A percentile compares a stretch with the other conserved stretches of the same genome.
phyloP scores from a whole-genome alignment of 2,888 invertebrate genomes.

The Leptopilina drosophilae region DNA sequence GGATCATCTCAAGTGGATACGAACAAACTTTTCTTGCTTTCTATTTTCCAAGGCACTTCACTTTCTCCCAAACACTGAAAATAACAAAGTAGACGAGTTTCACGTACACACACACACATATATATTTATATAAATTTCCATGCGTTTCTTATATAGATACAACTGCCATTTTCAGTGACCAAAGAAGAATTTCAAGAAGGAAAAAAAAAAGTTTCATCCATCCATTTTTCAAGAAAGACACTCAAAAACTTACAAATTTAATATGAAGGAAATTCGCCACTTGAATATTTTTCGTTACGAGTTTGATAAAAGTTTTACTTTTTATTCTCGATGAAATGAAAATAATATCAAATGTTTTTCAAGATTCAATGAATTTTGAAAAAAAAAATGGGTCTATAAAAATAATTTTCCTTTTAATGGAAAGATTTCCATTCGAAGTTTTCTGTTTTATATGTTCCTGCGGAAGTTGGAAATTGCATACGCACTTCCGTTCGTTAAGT shows the following conservation, averaged over 20 bases:
- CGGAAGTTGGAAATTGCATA: neutral
- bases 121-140: too few relatives aligned
- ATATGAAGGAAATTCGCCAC: too few relatives aligned
- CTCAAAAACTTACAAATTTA: too few relatives aligned
- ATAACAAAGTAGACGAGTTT: conserved; percentile 56
- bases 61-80: conserved; percentile 59
- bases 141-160: neutral
- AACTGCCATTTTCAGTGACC: neutral
- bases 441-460: neutral
- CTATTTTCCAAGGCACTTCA: conserved; percentile 54
- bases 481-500: neutral
- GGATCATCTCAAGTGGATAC: conserved; percentile 57
- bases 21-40: conserved; percentile 52
- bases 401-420: too few relatives aligned
- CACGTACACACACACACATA: conserved; percentile 16
- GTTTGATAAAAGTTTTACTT: too few relatives aligned
- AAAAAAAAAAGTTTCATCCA: neutral
- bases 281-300: too few relatives aligned
- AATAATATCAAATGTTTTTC: too few relatives aligned
- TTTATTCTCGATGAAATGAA: too few relatives aligned
- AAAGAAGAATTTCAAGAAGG: neutral
- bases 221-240: neutral
- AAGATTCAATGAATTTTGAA: too few relatives aligned
- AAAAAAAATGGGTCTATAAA: too few relatives aligned
- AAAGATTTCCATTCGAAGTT: too few relatives aligned